Evolutionary conservation across 2,113 vertebrate species (phyloP).

Genomic region (Sisor rabdophorus): DNA sequence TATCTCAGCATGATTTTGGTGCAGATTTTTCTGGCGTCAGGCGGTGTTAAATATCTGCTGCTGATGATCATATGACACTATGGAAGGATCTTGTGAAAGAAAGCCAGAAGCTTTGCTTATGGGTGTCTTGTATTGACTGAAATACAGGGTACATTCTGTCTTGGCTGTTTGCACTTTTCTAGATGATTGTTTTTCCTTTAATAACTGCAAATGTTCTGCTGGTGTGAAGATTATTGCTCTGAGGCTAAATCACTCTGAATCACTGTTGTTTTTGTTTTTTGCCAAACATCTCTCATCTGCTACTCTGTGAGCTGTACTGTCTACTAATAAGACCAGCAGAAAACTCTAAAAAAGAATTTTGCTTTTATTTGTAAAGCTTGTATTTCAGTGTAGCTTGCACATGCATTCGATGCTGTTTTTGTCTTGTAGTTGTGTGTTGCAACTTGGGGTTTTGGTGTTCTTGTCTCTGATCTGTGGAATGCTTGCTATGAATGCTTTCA

Average conservation of each 20-base stretch:
- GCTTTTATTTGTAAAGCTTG: background rate
- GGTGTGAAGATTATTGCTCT: background rate
- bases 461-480: constrained; percentile 10
- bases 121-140: background rate
- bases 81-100: background rate
- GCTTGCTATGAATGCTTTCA: constrained; percentile 6
- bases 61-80: constrained; percentile 19
- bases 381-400: background rate
- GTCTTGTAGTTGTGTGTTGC: background rate
- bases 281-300: constrained; percentile 6
- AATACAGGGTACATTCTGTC: background rate
- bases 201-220: constrained; percentile 1
- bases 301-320: background rate
- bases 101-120: background rate
- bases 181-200: background rate
- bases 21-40: background rate
- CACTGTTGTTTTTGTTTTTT: background rate
- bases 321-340: background rate
- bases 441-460: background rate
- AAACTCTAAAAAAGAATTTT: background rate
- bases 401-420: background rate
- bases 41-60: background rate
- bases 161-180: background rate
- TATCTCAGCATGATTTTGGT: background rate
- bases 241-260: background rate